Evolutionary conservation across 2,797 vertebrate genomes (phyloP), one percentile per base, ranked within the genome.

Genomic region (Champsocephalus esox): DNA sequence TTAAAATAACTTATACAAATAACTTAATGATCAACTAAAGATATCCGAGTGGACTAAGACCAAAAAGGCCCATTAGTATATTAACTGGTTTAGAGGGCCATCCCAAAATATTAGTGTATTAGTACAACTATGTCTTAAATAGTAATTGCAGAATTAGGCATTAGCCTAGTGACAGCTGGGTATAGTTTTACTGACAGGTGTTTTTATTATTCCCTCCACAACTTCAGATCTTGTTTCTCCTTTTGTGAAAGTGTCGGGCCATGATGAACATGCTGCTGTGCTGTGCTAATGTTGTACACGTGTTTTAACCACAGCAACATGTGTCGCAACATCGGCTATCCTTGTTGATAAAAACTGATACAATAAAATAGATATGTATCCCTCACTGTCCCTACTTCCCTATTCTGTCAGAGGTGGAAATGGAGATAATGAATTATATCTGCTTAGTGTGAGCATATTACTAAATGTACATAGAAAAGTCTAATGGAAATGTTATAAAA

Each of bases 121-220:
- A 0, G 12, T 66, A 45, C 45, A 11, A 11, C 14, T 51, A 32
- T 16, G 21, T 62, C 12, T 24, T 13, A 28, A 28, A 28, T 28
- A 28, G 24, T 28, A 4, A 28, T 28, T 28, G 24, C 51, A 59
- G 1, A 41, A 58, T 19, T 13, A 48, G 1, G 19, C 13, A 52
- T 21, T 12, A 28, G 13, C 13, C 17, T 43, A 44, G 28, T 16
- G 9, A 46, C 57, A 68, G 52, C 1, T 54, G 45, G 57, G 45
- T 19, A 64, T 72, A 46, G 11, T 28, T 59, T 38, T 45, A 24
- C 5, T 57, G 63, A 32, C 50, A 74, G 5, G 34, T 77, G 55
- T 69, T 54, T 28, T 56, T 56, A 28, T 50, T 77, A 4, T 64
- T 24, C 45, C 46, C 8, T n/a, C 21, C 9, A 64, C 9, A 64